These are phyloP conservation scores for Drosophila subquinaria DNA, from an alignment of 2,888 invertebrate species.

Conservation along the genomic window DNA sequence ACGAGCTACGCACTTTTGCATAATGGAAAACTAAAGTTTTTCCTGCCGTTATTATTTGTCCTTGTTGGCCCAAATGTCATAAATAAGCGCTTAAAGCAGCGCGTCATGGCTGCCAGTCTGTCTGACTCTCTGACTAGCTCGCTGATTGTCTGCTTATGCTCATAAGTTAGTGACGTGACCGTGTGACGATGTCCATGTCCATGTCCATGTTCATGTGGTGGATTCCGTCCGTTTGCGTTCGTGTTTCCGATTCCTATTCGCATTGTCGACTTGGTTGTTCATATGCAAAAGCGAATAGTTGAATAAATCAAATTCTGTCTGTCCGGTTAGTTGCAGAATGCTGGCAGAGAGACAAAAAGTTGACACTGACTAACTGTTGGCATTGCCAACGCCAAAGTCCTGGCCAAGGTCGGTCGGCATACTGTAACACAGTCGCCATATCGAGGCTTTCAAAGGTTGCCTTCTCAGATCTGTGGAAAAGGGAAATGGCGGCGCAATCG, in stretches of 20 bases:
- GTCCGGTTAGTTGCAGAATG: constrained; percentile 5
- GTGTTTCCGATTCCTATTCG: constrained; percentile 17
- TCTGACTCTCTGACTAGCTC: constrained; percentile 15
- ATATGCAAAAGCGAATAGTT: constrained; percentile 63
- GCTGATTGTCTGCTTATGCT: constrained; percentile 36
- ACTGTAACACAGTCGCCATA: background rate
- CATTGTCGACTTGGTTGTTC: constrained; percentile 27
- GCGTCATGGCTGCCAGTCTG: constrained; percentile 16
- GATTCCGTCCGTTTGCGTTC: background rate
- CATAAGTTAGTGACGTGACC: constrained; percentile 44
- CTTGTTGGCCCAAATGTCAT: constrained; percentile 43
- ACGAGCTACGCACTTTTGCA: constrained; percentile 57
- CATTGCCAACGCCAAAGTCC: constrained; percentile 33
- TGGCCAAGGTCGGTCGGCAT: constrained; percentile 39
- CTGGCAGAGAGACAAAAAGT: constrained; percentile 53
- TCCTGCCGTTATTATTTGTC: constrained; percentile 1
- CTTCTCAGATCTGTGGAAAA: background rate
- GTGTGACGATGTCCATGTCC: constrained; percentile 18
- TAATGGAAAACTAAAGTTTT: constrained; percentile 50
- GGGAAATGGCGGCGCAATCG: background rate
- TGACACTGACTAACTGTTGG: constrained; percentile 68
- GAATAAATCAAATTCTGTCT: constrained; percentile 61
- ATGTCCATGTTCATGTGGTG: constrained; percentile 11
- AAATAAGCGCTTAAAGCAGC: constrained; percentile 57
- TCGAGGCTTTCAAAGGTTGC: constrained; percentile 24